phyloP scores from a whole-genome alignment of 2,797 vertebrate genomes.

The Arrhamphus sclerolepis region DNA sequence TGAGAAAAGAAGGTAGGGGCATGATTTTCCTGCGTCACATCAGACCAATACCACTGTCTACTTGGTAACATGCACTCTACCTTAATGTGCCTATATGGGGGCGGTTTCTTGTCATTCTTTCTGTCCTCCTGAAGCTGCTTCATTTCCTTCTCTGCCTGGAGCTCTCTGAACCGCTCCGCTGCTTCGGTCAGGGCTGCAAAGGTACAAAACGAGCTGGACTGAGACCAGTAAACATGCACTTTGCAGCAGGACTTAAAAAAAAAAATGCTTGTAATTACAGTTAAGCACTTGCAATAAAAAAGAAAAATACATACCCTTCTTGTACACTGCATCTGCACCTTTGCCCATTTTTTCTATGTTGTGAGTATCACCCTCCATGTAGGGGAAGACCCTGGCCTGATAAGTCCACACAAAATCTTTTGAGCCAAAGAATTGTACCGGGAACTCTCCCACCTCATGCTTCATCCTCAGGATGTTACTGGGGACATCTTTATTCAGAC shows the following conservation, averaged over 20 bases:
- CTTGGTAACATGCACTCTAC: conserved; percentile 66
- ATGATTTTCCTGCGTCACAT: neutral
- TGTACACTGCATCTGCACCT: conserved; percentile 93
- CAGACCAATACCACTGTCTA: neutral
- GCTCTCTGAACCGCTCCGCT: conserved; percentile 91
- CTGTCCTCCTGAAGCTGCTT: conserved; percentile 95
- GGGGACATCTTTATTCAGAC: conserved; percentile 91
- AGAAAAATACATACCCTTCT: conserved; percentile 85
- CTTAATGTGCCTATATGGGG: conserved; percentile 95
- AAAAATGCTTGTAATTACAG: no score
- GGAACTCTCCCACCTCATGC: conserved; percentile 96
- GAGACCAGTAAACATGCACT: neutral
- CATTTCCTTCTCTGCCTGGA: conserved; percentile 94
- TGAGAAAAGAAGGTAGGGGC: conserved; percentile 42
- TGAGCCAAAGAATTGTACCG: conserved; percentile 97
- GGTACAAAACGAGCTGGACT: conserved; percentile 26
- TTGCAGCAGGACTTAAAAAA: neutral
- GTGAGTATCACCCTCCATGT: conserved; percentile 97
- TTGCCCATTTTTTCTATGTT: conserved; percentile 99
- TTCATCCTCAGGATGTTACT: conserved; percentile 94
- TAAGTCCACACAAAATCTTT: conserved; percentile 99
- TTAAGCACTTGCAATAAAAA: neutral
- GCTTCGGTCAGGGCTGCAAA: conserved; percentile 90
- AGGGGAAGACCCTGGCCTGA: conserved; percentile 96
- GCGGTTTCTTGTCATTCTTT: conserved; percentile 97